Percentiles rank a stretch among this genome's conserved stretches.
These are phyloP conservation scores for Apomyelois bistriatella DNA, from an alignment of 2,888 invertebrate species.

Conservation along the genomic window DNA sequence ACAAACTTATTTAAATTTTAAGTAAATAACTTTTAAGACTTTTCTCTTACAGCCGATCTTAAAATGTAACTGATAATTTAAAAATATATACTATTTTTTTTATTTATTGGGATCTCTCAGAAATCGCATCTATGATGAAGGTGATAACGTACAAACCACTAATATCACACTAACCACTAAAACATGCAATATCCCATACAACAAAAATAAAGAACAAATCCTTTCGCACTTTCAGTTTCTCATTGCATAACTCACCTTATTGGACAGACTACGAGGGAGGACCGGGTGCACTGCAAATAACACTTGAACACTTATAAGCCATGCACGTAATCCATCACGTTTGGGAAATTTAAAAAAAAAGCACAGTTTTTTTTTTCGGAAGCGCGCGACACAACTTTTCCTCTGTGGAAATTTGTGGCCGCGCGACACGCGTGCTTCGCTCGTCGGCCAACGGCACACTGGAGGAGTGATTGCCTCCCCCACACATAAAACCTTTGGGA, in stretches of 20 bases:
- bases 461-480: slow-evolving; percentile 44
- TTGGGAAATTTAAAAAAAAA: slow-evolving; percentile 23
- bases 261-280: slow-evolving; percentile 39
- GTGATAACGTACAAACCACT: too few species aligned
- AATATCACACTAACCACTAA: background rate
- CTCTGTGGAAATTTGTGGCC: slow-evolving; percentile 65
- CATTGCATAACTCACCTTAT: slow-evolving; percentile 36
- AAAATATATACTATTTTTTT: too few species aligned
- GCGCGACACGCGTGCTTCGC: slow-evolving; percentile 66
- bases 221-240: slow-evolving; percentile 51
- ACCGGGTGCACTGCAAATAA: slow-evolving; percentile 59
- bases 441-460: slow-evolving; percentile 66
- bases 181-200: background rate
- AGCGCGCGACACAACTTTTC: slow-evolving; percentile 75
- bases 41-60: too few species aligned
- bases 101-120: too few species aligned
- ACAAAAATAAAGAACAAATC: slow-evolving; percentile 18
- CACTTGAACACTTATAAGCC: slow-evolving; percentile 65
- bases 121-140: too few species aligned
- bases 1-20: too few species aligned
- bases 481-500: slow-evolving; percentile 68
- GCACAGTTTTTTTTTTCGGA: slow-evolving; percentile 19
- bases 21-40: too few species aligned
- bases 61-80: too few species aligned
- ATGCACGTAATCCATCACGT: slow-evolving; percentile 72